These are phyloP conservation scores for Turnix velox DNA, from an alignment of 2,113 vertebrate species.

Conservation along the genomic window DNA sequence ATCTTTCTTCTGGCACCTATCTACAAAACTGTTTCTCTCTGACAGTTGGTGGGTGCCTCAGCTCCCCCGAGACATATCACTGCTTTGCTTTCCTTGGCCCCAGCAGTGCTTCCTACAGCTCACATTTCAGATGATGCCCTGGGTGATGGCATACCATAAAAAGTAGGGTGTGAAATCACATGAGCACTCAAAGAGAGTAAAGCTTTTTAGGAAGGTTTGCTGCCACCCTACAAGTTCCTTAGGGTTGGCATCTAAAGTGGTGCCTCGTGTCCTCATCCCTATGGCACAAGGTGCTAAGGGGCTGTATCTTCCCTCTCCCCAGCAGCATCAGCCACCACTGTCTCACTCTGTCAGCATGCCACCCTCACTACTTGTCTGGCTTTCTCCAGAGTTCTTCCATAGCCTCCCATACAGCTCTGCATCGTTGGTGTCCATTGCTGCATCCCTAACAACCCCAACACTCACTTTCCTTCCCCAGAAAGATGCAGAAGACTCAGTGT, in stretches of 20 bases:
- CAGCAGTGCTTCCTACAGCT: neutral
- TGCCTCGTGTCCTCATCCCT: neutral
- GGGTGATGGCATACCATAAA: neutral
- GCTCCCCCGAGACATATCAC: neutral
- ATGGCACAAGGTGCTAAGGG: too few species aligned
- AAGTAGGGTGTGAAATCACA: neutral
- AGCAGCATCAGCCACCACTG: neutral
- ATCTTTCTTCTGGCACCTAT: neutral
- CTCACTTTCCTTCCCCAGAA: too few species aligned
- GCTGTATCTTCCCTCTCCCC: neutral
- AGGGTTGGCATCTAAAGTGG: neutral
- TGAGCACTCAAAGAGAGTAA: neutral
- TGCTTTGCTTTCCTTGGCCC: neutral
- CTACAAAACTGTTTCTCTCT: neutral
- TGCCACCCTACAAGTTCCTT: neutral
- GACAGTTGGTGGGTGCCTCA: neutral
- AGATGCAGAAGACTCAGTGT: neutral
- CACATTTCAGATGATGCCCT: neutral
- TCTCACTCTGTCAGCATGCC: neutral
- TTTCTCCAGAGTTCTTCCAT: neutral
- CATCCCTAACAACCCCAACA: accelerated
- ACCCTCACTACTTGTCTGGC: neutral
- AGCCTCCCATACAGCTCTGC: neutral
- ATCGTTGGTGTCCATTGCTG: accelerated
- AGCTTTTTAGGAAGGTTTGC: neutral